phyloP scores from a whole-genome alignment of 2,888 invertebrate genomes.

The Exephanes ischioxanthus region DNA sequence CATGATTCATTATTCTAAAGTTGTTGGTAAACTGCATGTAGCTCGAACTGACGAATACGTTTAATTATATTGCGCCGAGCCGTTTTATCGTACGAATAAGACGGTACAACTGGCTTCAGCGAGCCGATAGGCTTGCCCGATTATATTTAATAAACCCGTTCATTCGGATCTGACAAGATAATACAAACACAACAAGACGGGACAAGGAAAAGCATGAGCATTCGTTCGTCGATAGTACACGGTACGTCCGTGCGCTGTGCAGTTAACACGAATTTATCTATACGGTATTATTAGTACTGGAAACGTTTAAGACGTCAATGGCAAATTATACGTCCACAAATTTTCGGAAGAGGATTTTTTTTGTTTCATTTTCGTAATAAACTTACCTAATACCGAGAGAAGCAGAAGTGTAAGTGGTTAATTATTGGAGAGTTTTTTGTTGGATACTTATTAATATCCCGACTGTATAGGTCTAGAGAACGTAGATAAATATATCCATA shows the following conservation, averaged over 20 bases:
- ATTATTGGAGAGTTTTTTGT: slow-evolving; percentile 43
- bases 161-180: slow-evolving; percentile 31
- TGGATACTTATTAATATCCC: slow-evolving; percentile 52
- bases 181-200: slow-evolving; percentile 39
- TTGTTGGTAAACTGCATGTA: not conserved
- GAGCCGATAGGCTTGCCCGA: not conserved
- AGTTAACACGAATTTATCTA: slow-evolving; percentile 54
- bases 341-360: slow-evolving; percentile 3
- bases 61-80: not conserved
- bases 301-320: slow-evolving; percentile 25
- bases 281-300: slow-evolving; percentile 46
- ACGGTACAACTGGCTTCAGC: not conserved
- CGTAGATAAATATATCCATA: slow-evolving; percentile 45
- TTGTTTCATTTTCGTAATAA: slow-evolving; percentile 11
- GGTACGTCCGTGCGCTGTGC: slow-evolving; percentile 33
- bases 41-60: not conserved
- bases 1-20: not conserved
- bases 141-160: not conserved
- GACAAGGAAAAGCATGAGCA: slow-evolving; percentile 32
- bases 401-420: slow-evolving; percentile 52
- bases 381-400: slow-evolving; percentile 65
- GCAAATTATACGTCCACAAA: slow-evolving; percentile 22
- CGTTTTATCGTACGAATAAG: not conserved
- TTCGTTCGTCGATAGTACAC: slow-evolving; percentile 21
- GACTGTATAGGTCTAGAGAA: slow-evolving; percentile 30